Conservation (phyloP, 35 echinoderm and acorn worm genomes). For the Lytechinus pictus region DNA sequence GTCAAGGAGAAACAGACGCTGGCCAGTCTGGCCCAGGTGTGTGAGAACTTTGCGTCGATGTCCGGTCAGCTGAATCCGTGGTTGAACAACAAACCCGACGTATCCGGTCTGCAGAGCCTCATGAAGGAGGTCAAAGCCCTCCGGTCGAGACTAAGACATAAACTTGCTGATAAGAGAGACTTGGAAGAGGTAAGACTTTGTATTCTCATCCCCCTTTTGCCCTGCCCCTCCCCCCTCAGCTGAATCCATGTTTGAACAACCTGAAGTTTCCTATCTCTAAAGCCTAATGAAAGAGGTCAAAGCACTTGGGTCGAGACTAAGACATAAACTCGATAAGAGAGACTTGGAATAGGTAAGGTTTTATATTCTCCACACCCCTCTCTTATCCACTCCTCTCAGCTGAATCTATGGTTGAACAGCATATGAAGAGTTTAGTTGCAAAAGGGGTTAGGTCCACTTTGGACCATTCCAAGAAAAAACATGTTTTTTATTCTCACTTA, state of each 20-base stretch:
- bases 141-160: conserved; percentile 49
- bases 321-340: conserved; percentile 58
- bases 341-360: conserved; percentile 58
- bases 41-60: neutral
- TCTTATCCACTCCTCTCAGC: neutral
- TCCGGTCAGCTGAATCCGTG: conserved; percentile 29
- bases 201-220: neutral
- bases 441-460: too few relatives aligned
- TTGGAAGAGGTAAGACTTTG: conserved; percentile 53
- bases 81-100: conserved; percentile 52
- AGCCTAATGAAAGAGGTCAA: conserved; percentile 56
- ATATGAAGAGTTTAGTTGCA: conserved; percentile 50
- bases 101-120: conserved; percentile 42
- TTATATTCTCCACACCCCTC: neutral
- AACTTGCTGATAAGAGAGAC: conserved; percentile 61
- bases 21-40: neutral
- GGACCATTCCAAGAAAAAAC: too few relatives aligned
- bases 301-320: conserved; percentile 7
- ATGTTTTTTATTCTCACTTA: too few relatives aligned
- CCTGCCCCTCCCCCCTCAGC: neutral
- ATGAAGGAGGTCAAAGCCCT: conserved; percentile 54
- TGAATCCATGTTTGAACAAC: conserved; percentile 49
- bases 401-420: conserved; percentile 43
- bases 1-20: conserved; percentile 27
- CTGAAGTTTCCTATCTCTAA: conserved; percentile 52